Evolutionary conservation across 2,888 invertebrate genomes (phyloP), one percentile per base, ranked within the genome.

Genomic region (Drosophila neonasuta): DNA sequence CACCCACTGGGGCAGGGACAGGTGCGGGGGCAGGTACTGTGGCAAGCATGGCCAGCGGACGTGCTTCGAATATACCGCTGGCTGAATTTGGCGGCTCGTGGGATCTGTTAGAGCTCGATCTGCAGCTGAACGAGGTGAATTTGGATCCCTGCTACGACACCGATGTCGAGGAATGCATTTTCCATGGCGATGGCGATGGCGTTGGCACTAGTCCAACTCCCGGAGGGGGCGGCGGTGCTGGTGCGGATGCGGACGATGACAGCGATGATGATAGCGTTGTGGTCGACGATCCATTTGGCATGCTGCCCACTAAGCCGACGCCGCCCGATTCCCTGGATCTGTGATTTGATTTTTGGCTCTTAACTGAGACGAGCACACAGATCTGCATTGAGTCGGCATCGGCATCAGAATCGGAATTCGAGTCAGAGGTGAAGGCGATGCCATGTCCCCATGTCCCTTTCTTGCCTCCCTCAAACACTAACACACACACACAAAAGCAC

Each of bases 31-130:
- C 1, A 10, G 56, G 41, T 24, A 41, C 46, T 1, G 54, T 6
- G 1, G 36, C 6, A 5, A n/a, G n/a, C 11, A 5, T n/a, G n/a
- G 36, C 36, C 5, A 36, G 36, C 36, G 36, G 1, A n/a, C 55
- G 52, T 30, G 52, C 51, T 1, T n/a, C 67, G 3, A 77, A 71
- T 17, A 87, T 90, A 62, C 89, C 90, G 0, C 61, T 90, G n/a
- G 90, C 90, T 2, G 88, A 89, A 59, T 91, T 90, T 58, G 92
- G 93, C 46, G 93, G 93, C 72, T 91, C 93, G 60, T 94, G 93
- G 93, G 93, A 93, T 88, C 92, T 93, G 17, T 92, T 93, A 34
- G 93, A 94, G 88, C 92, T 93, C 51, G 93, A 94, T 88, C 87
- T 94, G 73, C 93, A 93, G 70, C 88, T 94, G 67, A 93, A 93